Base-by-base conservation (phyloP, 2,797 vertebrate genomes). In the Prionace glauca region DNA sequence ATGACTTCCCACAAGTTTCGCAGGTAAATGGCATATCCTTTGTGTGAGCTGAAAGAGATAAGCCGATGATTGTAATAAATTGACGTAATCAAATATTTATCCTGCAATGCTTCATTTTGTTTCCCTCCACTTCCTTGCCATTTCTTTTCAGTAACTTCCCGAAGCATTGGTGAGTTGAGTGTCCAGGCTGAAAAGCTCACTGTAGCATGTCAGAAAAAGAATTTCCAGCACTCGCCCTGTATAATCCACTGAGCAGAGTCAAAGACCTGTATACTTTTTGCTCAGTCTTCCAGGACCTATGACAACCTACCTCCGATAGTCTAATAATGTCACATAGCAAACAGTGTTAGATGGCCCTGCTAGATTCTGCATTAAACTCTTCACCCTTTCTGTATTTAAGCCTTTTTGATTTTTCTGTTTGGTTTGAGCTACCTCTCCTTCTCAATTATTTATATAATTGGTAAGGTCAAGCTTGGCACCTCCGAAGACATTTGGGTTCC, bases 1-100 rank as follows among this genome's bases (percentile, higher is more conserved):
- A 99, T 11, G 99, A 99, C 97, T 99, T 99, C 95, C 99, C 99
- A 0, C 99, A 99, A 1, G 99, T 99, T 97, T 99, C 99, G 0
- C 99, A 99, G 95, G 99, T 99, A 97, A 99, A 99, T 0, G 99
- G 99, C 99, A 99, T 99, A 97, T 99, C 99, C 98, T 99, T 99
- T n/a, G 99, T 99, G 97, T 99, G 99, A 96, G 99, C 99, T 99
- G 95, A 0, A 65, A 81, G 26, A 84, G 3, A 0, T 16, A 91
- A 84, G 36, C 36, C 0, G 1, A 45, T 84, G 5, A 84, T 20
- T 84, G 81, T 41, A 84, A 41, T 84, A 84, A 22, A 84, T 24
- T 84, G 18, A 84, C 8, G 1, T n/a, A 79, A 0, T 45, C 12
- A 90, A 90, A 16, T 29, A 24, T 20, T 91, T 62, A 91, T 91